Conservation (phyloP, 2,797 vertebrate species). For the Novumbra hubbsi region DNA sequence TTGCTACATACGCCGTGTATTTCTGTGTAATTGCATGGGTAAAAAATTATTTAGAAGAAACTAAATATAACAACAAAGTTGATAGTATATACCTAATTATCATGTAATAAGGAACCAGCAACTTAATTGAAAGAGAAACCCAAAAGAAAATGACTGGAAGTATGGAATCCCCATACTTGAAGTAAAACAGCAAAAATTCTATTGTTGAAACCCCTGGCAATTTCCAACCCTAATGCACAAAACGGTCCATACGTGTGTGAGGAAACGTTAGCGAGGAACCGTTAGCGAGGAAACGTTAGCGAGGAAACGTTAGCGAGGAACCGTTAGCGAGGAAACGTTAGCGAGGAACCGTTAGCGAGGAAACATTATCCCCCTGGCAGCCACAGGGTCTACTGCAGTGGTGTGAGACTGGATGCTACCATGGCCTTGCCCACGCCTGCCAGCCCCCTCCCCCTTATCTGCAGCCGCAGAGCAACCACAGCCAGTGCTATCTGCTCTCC, state of each 20-base stretch:
- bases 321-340: neutral
- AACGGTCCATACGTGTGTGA: neutral
- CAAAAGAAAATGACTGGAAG: too few species aligned
- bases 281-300: neutral
- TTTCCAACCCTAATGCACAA: neutral
- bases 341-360: neutral
- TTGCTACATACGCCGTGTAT: too few species aligned
- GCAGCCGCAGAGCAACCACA: constrained; percentile 26
- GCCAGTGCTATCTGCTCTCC: constrained; percentile 35
- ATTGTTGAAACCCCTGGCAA: too few species aligned
- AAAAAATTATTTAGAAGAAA: too few species aligned
- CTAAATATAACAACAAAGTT: too few species aligned
- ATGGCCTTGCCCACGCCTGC: constrained; percentile 21
- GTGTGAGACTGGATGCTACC: constrained; percentile 17
- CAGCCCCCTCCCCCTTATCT: constrained; percentile 45
- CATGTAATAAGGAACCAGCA: too few species aligned
- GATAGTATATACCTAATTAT: too few species aligned
- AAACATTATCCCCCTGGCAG: neutral
- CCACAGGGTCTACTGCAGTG: constrained; percentile 4
- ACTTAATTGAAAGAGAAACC: too few species aligned
- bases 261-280: neutral
- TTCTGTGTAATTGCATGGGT: too few species aligned
- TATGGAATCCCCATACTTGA: too few species aligned
- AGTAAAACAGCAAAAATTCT: too few species aligned
- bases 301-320: neutral